A percentile compares a stretch with the other conserved stretches of the same genome.
These are phyloP conservation scores for Cataglyphis altisquamis DNA, from an alignment of 2,888 invertebrate species.

Conservation along the genomic window DNA sequence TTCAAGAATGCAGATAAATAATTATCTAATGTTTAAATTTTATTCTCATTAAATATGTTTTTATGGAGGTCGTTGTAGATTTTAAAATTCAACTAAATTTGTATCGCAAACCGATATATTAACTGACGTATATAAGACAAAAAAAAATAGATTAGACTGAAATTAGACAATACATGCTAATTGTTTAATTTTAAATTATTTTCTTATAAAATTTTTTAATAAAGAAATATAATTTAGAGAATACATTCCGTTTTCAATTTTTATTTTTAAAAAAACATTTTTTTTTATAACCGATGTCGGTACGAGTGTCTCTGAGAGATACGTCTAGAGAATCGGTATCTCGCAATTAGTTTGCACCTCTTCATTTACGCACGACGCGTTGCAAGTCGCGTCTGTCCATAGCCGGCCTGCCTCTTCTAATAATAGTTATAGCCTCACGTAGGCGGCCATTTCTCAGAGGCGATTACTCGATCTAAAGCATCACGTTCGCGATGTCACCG, in stretches of 20 bases:
- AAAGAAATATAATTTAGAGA: background rate
- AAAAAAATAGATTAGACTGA: background rate
- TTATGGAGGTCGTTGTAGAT: background rate
- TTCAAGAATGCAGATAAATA: background rate
- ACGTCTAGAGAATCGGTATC: background rate
- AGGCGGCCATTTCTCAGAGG: slow-evolving; percentile 70
- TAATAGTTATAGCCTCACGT: slow-evolving; percentile 67
- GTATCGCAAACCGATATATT: background rate
- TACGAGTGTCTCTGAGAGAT: background rate
- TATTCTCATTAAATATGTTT: background rate
- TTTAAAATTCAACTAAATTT: background rate
- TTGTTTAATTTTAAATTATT: background rate
- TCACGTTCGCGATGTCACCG: background rate
- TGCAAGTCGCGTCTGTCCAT: slow-evolving; percentile 43
- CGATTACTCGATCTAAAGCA: slow-evolving; percentile 26
- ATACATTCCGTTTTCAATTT: background rate
- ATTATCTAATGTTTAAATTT: background rate
- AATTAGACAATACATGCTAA: no score
- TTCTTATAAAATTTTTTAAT: background rate
- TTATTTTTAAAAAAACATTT: background rate
- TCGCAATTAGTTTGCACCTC: background rate
- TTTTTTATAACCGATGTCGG: background rate
- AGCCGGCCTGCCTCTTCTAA: slow-evolving; percentile 69
- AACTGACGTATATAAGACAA: background rate
- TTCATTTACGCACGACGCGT: background rate